Conservation (phyloP, 2,113 vertebrate genomes). For the Mirza zaza region DNA sequence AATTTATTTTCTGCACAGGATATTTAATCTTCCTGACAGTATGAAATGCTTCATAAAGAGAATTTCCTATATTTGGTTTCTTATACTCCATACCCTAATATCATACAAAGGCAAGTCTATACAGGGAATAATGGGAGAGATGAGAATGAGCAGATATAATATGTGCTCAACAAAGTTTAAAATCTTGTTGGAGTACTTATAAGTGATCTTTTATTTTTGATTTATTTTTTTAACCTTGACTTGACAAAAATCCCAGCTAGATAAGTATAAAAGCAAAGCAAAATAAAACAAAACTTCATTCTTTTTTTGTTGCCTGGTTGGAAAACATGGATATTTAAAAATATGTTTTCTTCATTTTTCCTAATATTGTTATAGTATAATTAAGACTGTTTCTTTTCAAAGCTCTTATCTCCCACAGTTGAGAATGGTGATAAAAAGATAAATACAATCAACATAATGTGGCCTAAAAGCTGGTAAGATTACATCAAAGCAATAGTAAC, state of each 20-base stretch:
- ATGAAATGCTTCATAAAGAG: not conserved
- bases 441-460: not conserved
- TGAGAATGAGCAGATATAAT: not conserved
- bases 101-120: not conserved
- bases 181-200: not conserved
- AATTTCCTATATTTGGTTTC: not conserved
- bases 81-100: not conserved
- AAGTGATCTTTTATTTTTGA: not conserved
- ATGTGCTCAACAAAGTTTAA: not conserved
- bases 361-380: not conserved
- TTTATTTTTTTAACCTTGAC: not conserved
- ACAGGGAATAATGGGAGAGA: not conserved
- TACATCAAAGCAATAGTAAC: not conserved
- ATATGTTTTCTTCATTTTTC: not conserved
- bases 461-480: not conserved
- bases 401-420: not conserved
- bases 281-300: not conserved
- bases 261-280: not conserved
- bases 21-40: slow-evolving; percentile 25
- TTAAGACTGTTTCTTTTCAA: not conserved
- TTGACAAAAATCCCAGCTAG: not conserved
- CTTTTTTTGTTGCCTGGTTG: not conserved
- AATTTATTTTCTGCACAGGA: not conserved
- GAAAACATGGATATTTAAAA: slow-evolving; percentile 1
- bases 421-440: not conserved